Conservation (phyloP, 2,888 invertebrate species). For the Drosophila pseudotalamancana region DNA sequence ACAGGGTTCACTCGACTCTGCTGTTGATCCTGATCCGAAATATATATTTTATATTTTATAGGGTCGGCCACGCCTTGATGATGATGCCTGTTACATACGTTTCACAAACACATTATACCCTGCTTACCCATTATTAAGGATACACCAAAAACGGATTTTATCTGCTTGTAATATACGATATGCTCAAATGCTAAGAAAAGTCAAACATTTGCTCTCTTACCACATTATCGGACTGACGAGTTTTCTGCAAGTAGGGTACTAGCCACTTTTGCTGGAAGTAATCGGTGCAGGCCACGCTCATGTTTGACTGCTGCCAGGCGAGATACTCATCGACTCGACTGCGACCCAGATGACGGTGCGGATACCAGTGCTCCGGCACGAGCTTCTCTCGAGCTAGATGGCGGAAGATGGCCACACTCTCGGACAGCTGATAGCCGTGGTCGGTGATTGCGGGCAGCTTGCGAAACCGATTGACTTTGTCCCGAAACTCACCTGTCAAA, state of each 20-base stretch:
- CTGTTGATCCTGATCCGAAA: too few relatives aligned
- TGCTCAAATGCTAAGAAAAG: too few relatives aligned
- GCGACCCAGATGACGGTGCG: slow-evolving; percentile 86
- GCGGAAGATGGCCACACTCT: slow-evolving; percentile 89
- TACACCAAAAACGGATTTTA: too few relatives aligned
- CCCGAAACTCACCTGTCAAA: slow-evolving; percentile 86
- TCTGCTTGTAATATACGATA: too few relatives aligned
- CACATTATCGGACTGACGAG: slow-evolving; percentile 83
- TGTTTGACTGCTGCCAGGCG: slow-evolving; percentile 90
- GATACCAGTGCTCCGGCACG: slow-evolving; percentile 88
- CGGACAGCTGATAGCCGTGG: slow-evolving; percentile 88
- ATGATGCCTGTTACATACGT: too few relatives aligned
- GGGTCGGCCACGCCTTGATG: too few relatives aligned
- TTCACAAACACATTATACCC: too few relatives aligned
- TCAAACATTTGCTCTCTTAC: too few relatives aligned
- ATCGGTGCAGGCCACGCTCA: slow-evolving; percentile 86
- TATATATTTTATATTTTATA: too few relatives aligned
- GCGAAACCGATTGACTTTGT: slow-evolving; percentile 87
- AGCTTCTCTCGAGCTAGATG: slow-evolving; percentile 87
- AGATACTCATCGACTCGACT: slow-evolving; percentile 89
- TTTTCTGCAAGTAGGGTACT: slow-evolving; percentile 85
- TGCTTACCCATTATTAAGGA: too few relatives aligned
- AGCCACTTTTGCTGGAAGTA: slow-evolving; percentile 86
- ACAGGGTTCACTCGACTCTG: too few relatives aligned
- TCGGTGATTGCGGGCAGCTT: slow-evolving; percentile 89